Percentiles rank a stretch among this genome's conserved stretches.
These are phyloP conservation scores for Eupithecia centaureata DNA, from an alignment of 2,888 invertebrate species.

Conservation along the genomic window DNA sequence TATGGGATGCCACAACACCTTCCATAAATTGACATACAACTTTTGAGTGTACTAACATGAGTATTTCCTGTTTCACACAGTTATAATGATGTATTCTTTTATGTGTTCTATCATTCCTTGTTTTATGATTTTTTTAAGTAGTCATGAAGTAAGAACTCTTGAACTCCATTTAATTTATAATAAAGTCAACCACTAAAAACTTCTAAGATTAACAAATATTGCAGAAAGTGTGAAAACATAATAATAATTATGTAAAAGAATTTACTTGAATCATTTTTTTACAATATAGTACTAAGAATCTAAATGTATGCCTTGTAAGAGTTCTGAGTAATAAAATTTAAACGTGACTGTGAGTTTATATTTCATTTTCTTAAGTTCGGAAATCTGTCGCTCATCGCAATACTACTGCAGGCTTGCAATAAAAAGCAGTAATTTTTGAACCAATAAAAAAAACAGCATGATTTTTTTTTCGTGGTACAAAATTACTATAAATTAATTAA, in stretches of 20 bases:
- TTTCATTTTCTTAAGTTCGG: slow-evolving; percentile 11
- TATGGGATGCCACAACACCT: slow-evolving; percentile 60
- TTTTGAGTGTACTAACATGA: slow-evolving; percentile 6
- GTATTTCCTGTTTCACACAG: slow-evolving; percentile 6
- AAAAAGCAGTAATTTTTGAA: not conserved
- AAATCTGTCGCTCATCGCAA: not conserved
- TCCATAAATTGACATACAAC: slow-evolving; percentile 65
- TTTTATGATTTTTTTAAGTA: slow-evolving; percentile 8
- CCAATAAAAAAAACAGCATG: not conserved
- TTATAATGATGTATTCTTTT: slow-evolving; percentile 20
- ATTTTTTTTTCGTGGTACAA: no score
- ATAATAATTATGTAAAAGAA: slow-evolving; percentile 50
- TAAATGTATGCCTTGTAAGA: slow-evolving; percentile 70
- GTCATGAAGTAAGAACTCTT: slow-evolving; percentile 9
- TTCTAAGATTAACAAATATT: not conserved
- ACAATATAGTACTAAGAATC: slow-evolving; percentile 65
- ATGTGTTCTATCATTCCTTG: slow-evolving; percentile 10
- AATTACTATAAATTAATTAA: no score
- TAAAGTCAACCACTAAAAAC: slow-evolving; percentile 7
- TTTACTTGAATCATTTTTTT: slow-evolving; percentile 50
- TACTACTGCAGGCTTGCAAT: not conserved
- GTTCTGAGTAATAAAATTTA: slow-evolving; percentile 74
- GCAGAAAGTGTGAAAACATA: slow-evolving; percentile 20
- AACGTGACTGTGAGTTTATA: slow-evolving; percentile 52
- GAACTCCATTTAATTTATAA: slow-evolving; percentile 16